phyloP scores from a whole-genome alignment of 53 echinoderm and acorn worm genomes.

The Hippasteria phrygiana region DNA sequence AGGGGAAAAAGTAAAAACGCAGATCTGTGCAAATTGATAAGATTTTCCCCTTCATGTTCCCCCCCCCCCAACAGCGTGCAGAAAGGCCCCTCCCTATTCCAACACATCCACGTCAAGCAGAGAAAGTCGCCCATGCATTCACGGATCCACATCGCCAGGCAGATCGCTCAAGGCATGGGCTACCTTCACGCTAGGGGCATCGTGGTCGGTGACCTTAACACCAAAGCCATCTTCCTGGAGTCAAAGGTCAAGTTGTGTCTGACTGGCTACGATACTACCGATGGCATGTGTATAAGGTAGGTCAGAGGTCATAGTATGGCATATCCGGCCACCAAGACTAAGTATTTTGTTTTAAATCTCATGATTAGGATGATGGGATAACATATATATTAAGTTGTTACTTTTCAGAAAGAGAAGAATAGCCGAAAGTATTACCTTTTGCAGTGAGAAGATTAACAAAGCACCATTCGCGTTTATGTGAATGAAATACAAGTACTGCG shows the following conservation, averaged over 20 bases:
- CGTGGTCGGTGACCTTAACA: constrained; percentile 88
- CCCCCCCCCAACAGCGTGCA: constrained; percentile 74
- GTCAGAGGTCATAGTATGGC: background rate
- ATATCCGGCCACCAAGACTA: background rate
- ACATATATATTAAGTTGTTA: too few species aligned
- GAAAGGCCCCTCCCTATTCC: constrained; percentile 93
- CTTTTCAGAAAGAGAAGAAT: too few species aligned
- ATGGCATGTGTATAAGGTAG: constrained; percentile 81
- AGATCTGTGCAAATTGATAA: background rate
- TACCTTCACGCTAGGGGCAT: constrained; percentile 96
- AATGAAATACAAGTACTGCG: too few species aligned
- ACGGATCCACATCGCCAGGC: constrained; percentile 85
- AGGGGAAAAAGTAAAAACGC: too few species aligned
- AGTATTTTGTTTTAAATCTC: too few species aligned
- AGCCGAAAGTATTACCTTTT: too few species aligned
- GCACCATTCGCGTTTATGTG: too few species aligned
- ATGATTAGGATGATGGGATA: too few species aligned
- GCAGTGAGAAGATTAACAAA: too few species aligned
- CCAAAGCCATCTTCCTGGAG: constrained; percentile 90
- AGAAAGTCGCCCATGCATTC: constrained; percentile 74
- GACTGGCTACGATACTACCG: constrained; percentile 82
- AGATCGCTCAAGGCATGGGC: constrained; percentile 97
- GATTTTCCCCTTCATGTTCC: background rate
- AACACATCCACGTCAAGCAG: constrained; percentile 83
- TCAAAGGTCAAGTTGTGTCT: constrained; percentile 95